phyloP scores from a whole-genome alignment of 2,113 vertebrate genomes.

The Phylloscopus trochiloides region DNA sequence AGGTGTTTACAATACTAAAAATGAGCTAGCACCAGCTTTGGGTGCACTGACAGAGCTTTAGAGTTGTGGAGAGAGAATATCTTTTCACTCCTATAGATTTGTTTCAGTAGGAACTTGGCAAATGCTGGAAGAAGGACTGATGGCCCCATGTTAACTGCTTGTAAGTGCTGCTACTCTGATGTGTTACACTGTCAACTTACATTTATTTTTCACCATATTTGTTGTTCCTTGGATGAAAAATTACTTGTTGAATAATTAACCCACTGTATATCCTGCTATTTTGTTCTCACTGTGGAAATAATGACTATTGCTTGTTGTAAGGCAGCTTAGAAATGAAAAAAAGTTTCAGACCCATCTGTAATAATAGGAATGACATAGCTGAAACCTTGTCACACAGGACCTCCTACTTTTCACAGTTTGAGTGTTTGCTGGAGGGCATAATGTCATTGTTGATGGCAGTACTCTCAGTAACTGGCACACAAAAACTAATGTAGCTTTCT shows the following conservation, averaged over 20 bases:
- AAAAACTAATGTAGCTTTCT: not conserved
- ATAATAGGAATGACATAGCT: not conserved
- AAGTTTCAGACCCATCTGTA: not conserved
- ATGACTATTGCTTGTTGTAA: not conserved
- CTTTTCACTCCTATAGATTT: accelerated
- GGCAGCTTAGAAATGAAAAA: not conserved
- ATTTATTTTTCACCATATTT: not conserved
- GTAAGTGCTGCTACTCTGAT: not conserved
- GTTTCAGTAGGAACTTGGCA: not conserved
- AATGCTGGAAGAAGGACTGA: not conserved
- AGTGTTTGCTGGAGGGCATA: not conserved
- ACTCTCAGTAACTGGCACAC: not conserved
- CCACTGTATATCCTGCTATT: not conserved
- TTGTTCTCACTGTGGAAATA: not conserved
- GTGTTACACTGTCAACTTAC: not conserved
- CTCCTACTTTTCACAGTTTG: not conserved
- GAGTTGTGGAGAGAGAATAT: not conserved
- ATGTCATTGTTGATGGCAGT: not conserved
- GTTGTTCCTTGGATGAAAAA: not conserved
- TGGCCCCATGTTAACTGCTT: not conserved
- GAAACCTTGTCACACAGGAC: not conserved
- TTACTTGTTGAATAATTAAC: not conserved
- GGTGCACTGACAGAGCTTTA: not conserved
- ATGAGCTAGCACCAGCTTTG: not conserved
- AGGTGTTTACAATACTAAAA: not conserved